Percentiles rank a stretch among this genome's conserved stretches.
phyloP scores from a whole-genome alignment of 2,113 vertebrate genomes.

The Protobothrops flavoviridis region DNA sequence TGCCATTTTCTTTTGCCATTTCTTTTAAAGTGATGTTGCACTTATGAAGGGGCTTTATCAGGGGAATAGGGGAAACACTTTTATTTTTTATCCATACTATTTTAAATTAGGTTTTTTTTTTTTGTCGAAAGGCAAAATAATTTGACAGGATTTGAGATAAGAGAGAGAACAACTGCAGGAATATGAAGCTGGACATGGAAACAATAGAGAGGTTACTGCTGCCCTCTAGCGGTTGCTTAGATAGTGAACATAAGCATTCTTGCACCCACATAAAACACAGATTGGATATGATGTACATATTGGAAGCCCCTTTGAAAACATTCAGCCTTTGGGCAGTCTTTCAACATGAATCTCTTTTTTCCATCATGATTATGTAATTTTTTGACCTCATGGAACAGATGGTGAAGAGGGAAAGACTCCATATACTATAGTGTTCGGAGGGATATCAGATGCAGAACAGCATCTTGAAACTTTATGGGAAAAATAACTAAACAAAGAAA shows the following conservation, averaged over 20 bases:
- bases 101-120: not conserved
- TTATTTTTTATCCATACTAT: not conserved
- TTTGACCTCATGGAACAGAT: not conserved
- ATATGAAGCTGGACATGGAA: not conserved
- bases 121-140: not conserved
- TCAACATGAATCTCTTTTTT: not conserved
- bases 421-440: not conserved
- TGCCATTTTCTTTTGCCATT: not conserved
- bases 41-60: not conserved
- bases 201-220: not conserved
- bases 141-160: not conserved
- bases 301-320: not conserved
- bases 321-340: not conserved
- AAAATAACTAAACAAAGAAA: not conserved
- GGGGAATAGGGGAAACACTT: not conserved
- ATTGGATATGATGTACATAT: not conserved
- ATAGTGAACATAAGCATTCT: not conserved
- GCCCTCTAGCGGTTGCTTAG: conserved; percentile 14
- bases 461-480: not conserved
- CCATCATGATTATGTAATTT: not conserved
- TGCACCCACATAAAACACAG: not conserved
- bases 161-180: not conserved
- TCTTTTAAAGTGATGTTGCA: not conserved
- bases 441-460: not conserved
- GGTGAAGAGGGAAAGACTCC: not conserved